phyloP scores from a whole-genome alignment of 1,140 invertebrate genomes.

The Teleopsis dalmanni region DNA sequence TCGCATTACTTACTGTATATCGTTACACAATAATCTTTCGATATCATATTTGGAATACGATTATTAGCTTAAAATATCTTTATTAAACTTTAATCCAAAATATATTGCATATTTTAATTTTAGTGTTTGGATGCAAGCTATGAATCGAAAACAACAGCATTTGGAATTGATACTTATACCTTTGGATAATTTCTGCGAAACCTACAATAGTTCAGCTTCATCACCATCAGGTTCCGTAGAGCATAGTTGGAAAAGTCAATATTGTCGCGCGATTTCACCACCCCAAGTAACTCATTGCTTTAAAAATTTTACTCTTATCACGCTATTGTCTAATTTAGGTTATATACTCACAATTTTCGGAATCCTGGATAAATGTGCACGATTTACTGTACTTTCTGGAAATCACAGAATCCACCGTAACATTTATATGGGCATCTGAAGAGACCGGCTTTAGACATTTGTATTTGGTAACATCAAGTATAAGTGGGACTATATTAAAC shows the following conservation, averaged over 20 bases:
- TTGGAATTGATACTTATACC: conserved; percentile 69
- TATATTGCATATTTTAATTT: conserved; percentile 2
- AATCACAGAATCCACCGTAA: conserved; percentile 49
- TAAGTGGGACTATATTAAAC: conserved; percentile 24
- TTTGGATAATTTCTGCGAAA: conserved; percentile 64
- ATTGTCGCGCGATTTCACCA: conserved; percentile 32
- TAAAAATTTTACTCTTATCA: background rate
- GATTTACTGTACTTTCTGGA: conserved; percentile 79
- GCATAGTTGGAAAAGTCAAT: conserved; percentile 40
- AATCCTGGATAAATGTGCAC: conserved; percentile 87
- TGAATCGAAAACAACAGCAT: conserved; percentile 78
- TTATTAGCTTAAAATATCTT: too few relatives aligned
- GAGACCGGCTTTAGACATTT: conserved; percentile 87
- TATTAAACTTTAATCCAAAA: too few relatives aligned
- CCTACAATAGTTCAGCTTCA: conserved; percentile 49
- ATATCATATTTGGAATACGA: too few relatives aligned
- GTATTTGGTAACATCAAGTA: conserved; percentile 58
- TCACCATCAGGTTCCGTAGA: conserved; percentile 47
- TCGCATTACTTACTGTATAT: too few relatives aligned
- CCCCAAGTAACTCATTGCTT: conserved; percentile 22
- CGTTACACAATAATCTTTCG: too few relatives aligned
- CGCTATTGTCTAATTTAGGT: conserved; percentile 47
- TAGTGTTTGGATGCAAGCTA: conserved; percentile 82
- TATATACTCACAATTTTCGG: conserved; percentile 62
- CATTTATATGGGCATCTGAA: conserved; percentile 89